Base-by-base conservation (phyloP, 2,888 invertebrate species). In the Mythimna pallens region DNA sequence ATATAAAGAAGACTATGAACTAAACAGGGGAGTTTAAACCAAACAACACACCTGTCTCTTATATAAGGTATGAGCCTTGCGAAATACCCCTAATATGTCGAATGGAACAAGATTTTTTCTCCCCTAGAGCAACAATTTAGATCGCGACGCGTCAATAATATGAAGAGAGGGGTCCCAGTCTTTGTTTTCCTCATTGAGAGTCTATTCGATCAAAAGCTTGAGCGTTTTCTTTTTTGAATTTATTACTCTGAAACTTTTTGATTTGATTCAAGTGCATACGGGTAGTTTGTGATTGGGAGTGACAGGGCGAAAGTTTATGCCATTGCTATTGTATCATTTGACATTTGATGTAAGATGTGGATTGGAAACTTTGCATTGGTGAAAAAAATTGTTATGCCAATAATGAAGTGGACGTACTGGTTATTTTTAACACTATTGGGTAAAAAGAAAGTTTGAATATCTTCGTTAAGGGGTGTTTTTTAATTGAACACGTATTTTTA, bases 111-210 rank as follows among this genome's bases (percentile, higher is more conserved):
- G 90, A 92, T 93, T 94, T 90, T 84, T 88, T 87, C 90, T 87
- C 92, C 92, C 92, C 90, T 89, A 89, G 90, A 65, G 92, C 88
- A 89, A 92, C 93, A 94, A 95, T 95, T 95, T 94, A 92, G 94
- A 92, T 91, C 87, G 91, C 91, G 91, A 93, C 93, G 92, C 93
- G 94, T 93, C 93, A 92, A 94, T 93, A 93, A 93, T 93, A 93
- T 91, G 89, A 92, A 92, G 89, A 92, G 89, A 25, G 91, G 92
- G 92, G 89, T 69, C 66, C 50, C 30, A 50, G 93, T 93, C 91
- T 93, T 93, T 92, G 90, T 91, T 91, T 91, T 91, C 92, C 89
- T 83, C 81, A 68, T 86, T 86, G 87, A 88, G 87, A 89, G 86
- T 89, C 89, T 90, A 92, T 91, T 92, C 88, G 88, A 91, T 90